Percentiles rank a stretch among this genome's conserved stretches.
Conservation (phyloP, 1,140 invertebrate genomes). For the Proctacanthus coquilletti region DNA sequence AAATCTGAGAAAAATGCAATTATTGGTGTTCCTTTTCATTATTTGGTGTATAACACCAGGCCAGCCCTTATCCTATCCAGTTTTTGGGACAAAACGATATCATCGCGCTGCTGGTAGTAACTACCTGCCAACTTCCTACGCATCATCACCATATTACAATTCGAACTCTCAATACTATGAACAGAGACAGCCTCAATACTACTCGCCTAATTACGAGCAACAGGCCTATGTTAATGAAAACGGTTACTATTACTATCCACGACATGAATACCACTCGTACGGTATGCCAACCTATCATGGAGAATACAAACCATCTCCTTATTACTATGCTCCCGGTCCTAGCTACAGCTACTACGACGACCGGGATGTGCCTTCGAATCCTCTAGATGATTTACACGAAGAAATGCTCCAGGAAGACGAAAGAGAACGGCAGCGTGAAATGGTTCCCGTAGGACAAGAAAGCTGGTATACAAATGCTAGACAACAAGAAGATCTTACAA, state of each 20-base stretch:
- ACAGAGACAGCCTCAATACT: too few species aligned
- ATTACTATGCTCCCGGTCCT: slow-evolving; percentile 7
- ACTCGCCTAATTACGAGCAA: too few species aligned
- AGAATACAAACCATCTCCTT: slow-evolving; percentile 7
- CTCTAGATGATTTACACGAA: slow-evolving; percentile 11
- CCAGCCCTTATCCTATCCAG: background rate
- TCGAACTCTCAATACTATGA: background rate
- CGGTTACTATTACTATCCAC: slow-evolving; percentile 7
- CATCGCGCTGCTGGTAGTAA: background rate
- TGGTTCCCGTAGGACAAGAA: slow-evolving; percentile 27
- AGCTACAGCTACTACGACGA: slow-evolving; percentile 17
- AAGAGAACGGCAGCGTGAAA: slow-evolving; percentile 23
- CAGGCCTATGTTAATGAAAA: slow-evolving; percentile 1
- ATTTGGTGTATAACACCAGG: background rate
- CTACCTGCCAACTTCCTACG: too few species aligned
- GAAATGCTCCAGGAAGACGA: slow-evolving; percentile 23
- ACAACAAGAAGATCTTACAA: slow-evolving; percentile 6
- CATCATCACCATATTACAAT: background rate
- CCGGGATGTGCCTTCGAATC: slow-evolving; percentile 10
- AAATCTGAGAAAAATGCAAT: background rate
- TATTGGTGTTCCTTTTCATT: background rate
- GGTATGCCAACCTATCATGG: slow-evolving; percentile 8
- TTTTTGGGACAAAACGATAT: background rate
- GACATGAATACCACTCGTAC: slow-evolving; percentile 5
- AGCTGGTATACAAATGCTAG: slow-evolving; percentile 24